Conservation (phyloP, 2,113 vertebrate species). For the Deroptyus accipitrinus region DNA sequence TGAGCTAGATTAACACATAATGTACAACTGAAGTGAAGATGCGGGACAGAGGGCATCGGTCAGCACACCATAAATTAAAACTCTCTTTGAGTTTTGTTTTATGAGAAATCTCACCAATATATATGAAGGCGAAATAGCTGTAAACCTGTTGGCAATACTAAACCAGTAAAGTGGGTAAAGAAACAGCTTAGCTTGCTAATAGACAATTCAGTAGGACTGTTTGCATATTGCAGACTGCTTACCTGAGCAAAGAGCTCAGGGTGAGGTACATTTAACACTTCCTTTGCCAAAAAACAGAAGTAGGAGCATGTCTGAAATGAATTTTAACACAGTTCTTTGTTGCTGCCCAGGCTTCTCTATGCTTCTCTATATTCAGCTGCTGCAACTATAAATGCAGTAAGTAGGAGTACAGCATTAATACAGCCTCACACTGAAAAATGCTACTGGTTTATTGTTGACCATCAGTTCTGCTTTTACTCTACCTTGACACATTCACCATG, state of each 20-base stretch:
- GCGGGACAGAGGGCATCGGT: not conserved
- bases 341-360: not conserved
- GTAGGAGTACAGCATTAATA: not conserved
- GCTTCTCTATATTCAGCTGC: not conserved
- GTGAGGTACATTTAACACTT: not conserved
- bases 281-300: not conserved
- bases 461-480: not conserved
- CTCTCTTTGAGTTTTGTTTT: not conserved
- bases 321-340: not conserved
- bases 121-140: not conserved
- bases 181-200: not conserved
- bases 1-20: not conserved
- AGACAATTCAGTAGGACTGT: not conserved
- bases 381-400: not conserved
- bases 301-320: not conserved
- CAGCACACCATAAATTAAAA: conserved; percentile 4
- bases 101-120: not conserved
- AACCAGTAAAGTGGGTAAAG: not conserved
- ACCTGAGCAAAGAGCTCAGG: not conserved
- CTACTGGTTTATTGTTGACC: not conserved
- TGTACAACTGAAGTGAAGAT: conserved; percentile 1
- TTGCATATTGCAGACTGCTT: not conserved
- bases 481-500: not conserved
- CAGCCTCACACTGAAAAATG: not conserved
- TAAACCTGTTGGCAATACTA: not conserved